These are phyloP conservation scores for Candidula unifasciata DNA, from an alignment of 2,888 invertebrate genomes.

Conservation along the genomic window DNA sequence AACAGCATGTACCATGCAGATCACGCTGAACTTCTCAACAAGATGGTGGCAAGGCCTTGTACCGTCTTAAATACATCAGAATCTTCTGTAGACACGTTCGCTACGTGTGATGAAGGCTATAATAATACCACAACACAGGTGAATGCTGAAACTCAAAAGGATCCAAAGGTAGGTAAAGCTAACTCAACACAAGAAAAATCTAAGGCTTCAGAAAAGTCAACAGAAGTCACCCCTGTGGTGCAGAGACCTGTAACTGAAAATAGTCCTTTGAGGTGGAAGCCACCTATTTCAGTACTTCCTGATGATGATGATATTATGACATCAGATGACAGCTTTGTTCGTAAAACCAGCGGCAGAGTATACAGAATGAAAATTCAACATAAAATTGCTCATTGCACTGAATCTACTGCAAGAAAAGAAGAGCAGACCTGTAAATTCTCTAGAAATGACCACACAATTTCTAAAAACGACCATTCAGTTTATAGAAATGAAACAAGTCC, in stretches of 20 bases:
- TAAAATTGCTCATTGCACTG: neutral
- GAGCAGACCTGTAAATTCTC: neutral
- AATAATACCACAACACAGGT: neutral
- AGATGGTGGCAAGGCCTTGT: neutral
- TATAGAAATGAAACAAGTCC: neutral
- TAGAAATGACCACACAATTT: neutral
- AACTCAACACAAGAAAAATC: neutral
- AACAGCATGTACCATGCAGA: neutral
- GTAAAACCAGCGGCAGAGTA: conserved; percentile 5
- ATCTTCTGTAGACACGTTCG: conserved; percentile 59
- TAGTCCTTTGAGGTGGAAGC: conserved; percentile 38
- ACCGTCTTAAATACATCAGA: conserved; percentile 18
- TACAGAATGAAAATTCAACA: conserved; percentile 36
- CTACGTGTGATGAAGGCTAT: conserved; percentile 58
- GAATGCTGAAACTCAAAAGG: neutral
- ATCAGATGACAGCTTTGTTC: conserved; percentile 55
- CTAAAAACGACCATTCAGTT: neutral
- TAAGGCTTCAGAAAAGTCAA: neutral
- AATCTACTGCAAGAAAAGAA: neutral
- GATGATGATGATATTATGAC: conserved; percentile 55
- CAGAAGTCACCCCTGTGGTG: neutral
- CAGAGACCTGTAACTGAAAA: neutral
- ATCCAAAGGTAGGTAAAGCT: neutral
- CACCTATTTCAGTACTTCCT: conserved; percentile 34
- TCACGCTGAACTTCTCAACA: neutral